phyloP scores from a whole-genome alignment of 1,140 invertebrate genomes.

The Antheraea mylitta region DNA sequence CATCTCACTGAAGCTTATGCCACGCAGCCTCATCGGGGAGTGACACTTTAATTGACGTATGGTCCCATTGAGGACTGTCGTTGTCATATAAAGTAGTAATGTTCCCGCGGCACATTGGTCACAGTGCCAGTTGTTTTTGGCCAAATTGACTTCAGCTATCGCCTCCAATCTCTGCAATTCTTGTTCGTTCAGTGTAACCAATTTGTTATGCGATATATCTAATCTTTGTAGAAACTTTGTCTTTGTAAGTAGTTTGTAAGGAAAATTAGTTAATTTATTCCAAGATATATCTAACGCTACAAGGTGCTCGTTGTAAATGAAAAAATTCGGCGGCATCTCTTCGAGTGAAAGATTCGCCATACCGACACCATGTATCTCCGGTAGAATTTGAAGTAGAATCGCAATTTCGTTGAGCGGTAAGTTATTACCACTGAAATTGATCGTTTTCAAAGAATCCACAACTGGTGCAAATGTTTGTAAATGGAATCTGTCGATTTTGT shows the following conservation, averaged over 20 bases:
- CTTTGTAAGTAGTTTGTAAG: conserved; percentile 78
- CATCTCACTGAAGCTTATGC: conserved; percentile 73
- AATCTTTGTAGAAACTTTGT: conserved; percentile 79
- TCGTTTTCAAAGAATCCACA: conserved; percentile 80
- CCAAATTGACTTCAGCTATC: conserved; percentile 77
- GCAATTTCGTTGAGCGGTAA: conserved; percentile 69
- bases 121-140: conserved; percentile 84
- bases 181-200: conserved; percentile 80
- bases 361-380: conserved; percentile 79
- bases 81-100: conserved; percentile 77
- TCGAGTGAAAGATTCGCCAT: conserved; percentile 79
- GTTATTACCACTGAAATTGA: conserved; percentile 85
- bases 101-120: conserved; percentile 82
- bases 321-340: conserved; percentile 77
- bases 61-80: conserved; percentile 75
- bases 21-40: conserved; percentile 74
- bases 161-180: conserved; percentile 78
- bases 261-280: conserved; percentile 80
- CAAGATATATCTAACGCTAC: conserved; percentile 76
- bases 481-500: conserved; percentile 84
- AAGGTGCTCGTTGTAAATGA: conserved; percentile 65
- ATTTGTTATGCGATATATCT: conserved; percentile 82
- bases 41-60: conserved; percentile 76
- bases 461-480: conserved; percentile 80
- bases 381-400: conserved; percentile 78